Percentiles rank a stretch among this genome's conserved stretches.
Conservation (phyloP, 2,797 vertebrate genomes). For the Smutsia temminckii region DNA sequence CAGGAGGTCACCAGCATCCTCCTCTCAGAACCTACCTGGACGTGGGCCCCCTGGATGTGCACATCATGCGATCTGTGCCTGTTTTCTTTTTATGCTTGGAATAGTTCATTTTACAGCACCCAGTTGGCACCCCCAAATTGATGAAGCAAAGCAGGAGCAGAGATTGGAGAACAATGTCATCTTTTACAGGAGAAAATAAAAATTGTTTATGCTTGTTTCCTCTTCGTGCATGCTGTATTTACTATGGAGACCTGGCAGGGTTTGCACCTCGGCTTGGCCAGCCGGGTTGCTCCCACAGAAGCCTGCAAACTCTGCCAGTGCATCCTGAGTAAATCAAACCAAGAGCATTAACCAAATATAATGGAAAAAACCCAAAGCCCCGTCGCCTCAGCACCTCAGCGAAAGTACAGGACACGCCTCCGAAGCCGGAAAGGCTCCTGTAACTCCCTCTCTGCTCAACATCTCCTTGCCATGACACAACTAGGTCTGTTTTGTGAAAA, state of each 20-base stretch:
- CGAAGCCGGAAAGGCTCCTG: conserved; percentile 65
- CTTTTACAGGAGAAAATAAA: conserved; percentile 72
- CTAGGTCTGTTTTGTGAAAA: conserved; percentile 67
- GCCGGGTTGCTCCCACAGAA: conserved; percentile 72
- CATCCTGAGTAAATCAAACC: conserved; percentile 70
- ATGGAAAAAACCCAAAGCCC: conserved; percentile 77
- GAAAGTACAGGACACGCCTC: conserved; percentile 69
- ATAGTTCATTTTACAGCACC: background rate
- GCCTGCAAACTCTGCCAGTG: conserved; percentile 67
- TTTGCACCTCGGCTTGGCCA: conserved; percentile 44
- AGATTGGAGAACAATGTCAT: conserved; percentile 69
- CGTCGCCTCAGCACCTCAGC: conserved; percentile 45
- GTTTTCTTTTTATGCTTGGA: conserved; percentile 36
- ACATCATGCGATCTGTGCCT: background rate
- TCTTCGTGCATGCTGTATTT: conserved; percentile 66
- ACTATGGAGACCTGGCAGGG: conserved; percentile 75
- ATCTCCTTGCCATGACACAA: conserved; percentile 59
- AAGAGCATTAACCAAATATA: conserved; percentile 40
- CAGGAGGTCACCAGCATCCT: background rate
- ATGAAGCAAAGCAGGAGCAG: conserved; percentile 55
- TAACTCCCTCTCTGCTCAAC: background rate
- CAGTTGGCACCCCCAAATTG: conserved; percentile 34
- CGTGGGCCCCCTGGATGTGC: background rate
- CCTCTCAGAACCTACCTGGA: background rate
- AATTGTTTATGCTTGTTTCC: conserved; percentile 73